These are phyloP conservation scores for Netelia melanura DNA, from an alignment of 2,888 invertebrate species.

Conservation along the genomic window DNA sequence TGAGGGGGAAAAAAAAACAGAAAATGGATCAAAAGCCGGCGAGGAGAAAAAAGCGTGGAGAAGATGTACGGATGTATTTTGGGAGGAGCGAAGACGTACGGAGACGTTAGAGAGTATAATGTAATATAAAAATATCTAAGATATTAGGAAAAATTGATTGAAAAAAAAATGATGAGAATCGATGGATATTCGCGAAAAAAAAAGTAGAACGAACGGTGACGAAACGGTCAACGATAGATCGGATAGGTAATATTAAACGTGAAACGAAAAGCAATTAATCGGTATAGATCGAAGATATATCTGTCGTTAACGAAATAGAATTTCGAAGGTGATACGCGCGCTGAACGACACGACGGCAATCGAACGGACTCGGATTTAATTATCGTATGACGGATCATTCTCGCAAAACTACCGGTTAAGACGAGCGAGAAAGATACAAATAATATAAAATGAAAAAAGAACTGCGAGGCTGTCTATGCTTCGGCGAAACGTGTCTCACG, in stretches of 20 bases:
- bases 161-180: neutral
- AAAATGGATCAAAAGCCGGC: neutral
- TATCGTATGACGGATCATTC: conserved; percentile 28
- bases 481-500: conserved; percentile 40
- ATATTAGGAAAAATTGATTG: conserved; percentile 14
- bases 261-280: conserved; percentile 79
- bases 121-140: neutral
- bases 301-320: conserved; percentile 15
- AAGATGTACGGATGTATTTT: conserved; percentile 8
- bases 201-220: conserved; percentile 11
- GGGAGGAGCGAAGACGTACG: neutral
- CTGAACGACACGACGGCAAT: conserved; percentile 38
- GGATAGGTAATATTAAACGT: conserved; percentile 68
- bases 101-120: conserved; percentile 5
- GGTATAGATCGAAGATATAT: conserved; percentile 63
- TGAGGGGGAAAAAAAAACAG: no score
- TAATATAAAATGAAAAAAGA: conserved; percentile 19
- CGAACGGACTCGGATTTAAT: conserved; percentile 42
- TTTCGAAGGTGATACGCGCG: conserved; percentile 26
- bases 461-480: conserved; percentile 35
- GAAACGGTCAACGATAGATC: conserved; percentile 42
- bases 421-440: conserved; percentile 4
- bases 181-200: conserved; percentile 16
- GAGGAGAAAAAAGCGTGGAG: neutral
- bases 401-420: neutral